Conservation (phyloP, 2,797 vertebrate genomes). For the Pelochelys cantorii region DNA sequence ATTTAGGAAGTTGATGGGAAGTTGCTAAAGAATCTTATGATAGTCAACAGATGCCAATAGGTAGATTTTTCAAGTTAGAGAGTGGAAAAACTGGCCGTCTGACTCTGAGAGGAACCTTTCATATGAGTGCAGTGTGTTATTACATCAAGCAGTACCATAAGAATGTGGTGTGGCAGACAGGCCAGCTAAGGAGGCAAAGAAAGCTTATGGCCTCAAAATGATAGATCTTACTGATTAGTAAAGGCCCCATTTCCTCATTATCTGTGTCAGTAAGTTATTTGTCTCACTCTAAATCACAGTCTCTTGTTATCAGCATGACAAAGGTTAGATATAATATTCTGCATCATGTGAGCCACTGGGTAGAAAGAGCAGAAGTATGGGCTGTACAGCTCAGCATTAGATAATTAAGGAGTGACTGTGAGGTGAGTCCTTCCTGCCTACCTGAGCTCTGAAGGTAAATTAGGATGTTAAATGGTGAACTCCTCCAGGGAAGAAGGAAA, state of each 20-base stretch:
- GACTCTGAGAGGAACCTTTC: not conserved
- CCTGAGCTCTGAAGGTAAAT: not conserved
- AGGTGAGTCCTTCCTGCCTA: accelerated
- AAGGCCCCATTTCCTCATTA: not conserved
- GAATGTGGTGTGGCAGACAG: accelerated
- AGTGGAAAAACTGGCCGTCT: not conserved
- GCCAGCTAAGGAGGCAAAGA: accelerated
- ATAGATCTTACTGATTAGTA: accelerated
- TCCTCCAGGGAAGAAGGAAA: not conserved
- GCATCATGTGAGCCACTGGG: not conserved
- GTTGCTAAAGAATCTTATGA: not conserved
- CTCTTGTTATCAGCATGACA: not conserved
- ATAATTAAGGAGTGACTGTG: not conserved
- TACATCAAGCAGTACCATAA: accelerated
- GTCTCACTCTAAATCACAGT: not conserved
- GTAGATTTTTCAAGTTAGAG: not conserved
- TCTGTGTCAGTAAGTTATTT: not conserved
- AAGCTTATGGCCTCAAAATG: not conserved
- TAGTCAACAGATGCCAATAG: not conserved
- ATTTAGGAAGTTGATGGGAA: not conserved
- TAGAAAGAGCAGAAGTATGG: accelerated
- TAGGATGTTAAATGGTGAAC: not conserved
- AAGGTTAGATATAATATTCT: not conserved
- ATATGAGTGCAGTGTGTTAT: accelerated
- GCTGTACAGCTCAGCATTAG: not conserved